A percentile compares a stretch with the other conserved stretches of the same genome.
These are phyloP conservation scores for Pantala flavescens DNA, from an alignment of 1,140 invertebrate genomes.

Conservation along the genomic window DNA sequence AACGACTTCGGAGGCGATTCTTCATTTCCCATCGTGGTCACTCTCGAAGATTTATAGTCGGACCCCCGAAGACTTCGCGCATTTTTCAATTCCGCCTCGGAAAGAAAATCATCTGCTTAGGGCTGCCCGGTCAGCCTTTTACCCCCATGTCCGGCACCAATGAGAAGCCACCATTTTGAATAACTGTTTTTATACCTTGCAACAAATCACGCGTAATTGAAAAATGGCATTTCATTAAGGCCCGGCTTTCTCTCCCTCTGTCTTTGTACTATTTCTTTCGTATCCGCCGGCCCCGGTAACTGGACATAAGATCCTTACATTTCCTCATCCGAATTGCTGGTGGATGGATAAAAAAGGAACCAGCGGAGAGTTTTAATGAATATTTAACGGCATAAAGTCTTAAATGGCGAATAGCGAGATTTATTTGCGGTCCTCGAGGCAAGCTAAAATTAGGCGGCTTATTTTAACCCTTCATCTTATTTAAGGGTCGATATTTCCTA, in stretches of 20 bases:
- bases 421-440: no score
- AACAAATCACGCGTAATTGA: constrained; percentile 6
- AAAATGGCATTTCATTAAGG: constrained; percentile 10
- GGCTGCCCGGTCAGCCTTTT: neutral
- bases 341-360: neutral
- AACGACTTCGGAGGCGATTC: neutral
- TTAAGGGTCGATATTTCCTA: no score
- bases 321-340: neutral
- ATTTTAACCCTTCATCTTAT: no score
- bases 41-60: neutral
- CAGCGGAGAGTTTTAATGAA: no score
- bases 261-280: neutral
- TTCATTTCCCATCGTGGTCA: neutral
- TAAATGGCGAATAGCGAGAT: no score
- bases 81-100: neutral
- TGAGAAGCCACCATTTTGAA: constrained; percentile 1
- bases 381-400: no score
- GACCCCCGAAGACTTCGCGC: neutral
- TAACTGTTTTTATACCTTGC: neutral
- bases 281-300: neutral
- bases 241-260: neutral
- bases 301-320: neutral
- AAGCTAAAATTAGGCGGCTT: no score
- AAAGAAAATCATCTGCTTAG: constrained; percentile 3
- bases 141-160: neutral